A percentile compares a stretch with the other conserved stretches of the same genome.
Conservation (phyloP, 2,113 vertebrate genomes). For the Eulemur rufifrons region DNA sequence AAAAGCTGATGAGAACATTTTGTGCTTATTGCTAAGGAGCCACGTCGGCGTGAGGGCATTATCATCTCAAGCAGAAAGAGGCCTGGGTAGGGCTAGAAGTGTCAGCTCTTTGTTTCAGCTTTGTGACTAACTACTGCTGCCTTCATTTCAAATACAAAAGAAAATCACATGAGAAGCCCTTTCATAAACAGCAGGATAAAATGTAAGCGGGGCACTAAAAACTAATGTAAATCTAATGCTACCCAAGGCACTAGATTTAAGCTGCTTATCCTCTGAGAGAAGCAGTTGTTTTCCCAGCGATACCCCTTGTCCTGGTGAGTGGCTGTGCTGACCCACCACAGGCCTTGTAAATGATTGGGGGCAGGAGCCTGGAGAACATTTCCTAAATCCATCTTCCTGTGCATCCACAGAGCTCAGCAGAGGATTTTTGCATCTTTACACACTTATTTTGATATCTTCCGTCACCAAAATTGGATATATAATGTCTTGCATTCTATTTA, state of each 20-base stretch:
- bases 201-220: not conserved
- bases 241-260: not conserved
- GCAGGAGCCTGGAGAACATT: not conserved
- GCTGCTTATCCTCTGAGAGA: conserved; percentile 1
- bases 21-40: not conserved
- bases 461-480: conserved; percentile 28
- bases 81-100: not conserved
- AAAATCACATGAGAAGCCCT: conserved; percentile 24
- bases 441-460: not conserved
- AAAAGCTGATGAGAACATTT: not conserved
- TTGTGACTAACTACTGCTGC: not conserved
- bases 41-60: too few relatives aligned
- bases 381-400: not conserved
- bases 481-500: conserved; percentile 45
- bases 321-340: not conserved
- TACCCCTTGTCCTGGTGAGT: not conserved
- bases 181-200: conserved; percentile 44
- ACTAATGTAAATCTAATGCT: not conserved
- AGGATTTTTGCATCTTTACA: not conserved
- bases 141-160: conserved; percentile 31
- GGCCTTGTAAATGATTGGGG: not conserved
- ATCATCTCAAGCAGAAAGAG: not conserved
- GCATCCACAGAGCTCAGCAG: not conserved
- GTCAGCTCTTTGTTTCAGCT: not conserved
- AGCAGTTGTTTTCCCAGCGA: not conserved